These are phyloP conservation scores for Exocentrus adspersus DNA, from an alignment of 2,888 invertebrate species.

Conservation along the genomic window DNA sequence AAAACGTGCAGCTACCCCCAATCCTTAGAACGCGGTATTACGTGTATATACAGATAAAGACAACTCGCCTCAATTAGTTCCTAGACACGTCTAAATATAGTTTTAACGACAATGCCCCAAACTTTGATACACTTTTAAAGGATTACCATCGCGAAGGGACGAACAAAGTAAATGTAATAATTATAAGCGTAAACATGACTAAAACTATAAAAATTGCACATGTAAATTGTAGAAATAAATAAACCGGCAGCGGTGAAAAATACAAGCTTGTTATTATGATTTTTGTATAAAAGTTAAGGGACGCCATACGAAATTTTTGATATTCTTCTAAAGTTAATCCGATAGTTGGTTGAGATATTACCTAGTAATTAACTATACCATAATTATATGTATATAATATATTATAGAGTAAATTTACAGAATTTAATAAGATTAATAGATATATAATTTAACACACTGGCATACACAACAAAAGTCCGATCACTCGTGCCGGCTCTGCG, in stretches of 20 bases:
- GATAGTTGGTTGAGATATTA: conserved; percentile 60
- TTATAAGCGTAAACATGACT: conserved; percentile 43
- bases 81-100: conserved; percentile 58
- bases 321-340: conserved; percentile 57
- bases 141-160: conserved; percentile 21
- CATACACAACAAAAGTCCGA: conserved; percentile 60
- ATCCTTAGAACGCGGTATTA: conserved; percentile 29
- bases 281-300: conserved; percentile 63
- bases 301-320: conserved; percentile 61
- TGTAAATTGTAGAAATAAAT: conserved; percentile 38
- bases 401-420: conserved; percentile 65
- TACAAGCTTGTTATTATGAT: conserved; percentile 42
- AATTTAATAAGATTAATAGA: conserved; percentile 63
- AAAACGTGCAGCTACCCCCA: no score
- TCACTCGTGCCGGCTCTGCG: conserved; percentile 59
- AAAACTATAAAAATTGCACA: conserved; percentile 39
- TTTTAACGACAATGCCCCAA: conserved; percentile 54
- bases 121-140: conserved; percentile 53
- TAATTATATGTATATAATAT: conserved; percentile 62
- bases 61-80: no score
- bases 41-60: conserved; percentile 48
- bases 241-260: conserved; percentile 25
- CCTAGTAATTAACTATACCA: conserved; percentile 61
- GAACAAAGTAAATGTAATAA: conserved; percentile 20
- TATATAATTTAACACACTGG: conserved; percentile 61